Evolutionary conservation across 1,140 invertebrate genomes (phyloP).

Genomic region (Achatina immaculata): DNA sequence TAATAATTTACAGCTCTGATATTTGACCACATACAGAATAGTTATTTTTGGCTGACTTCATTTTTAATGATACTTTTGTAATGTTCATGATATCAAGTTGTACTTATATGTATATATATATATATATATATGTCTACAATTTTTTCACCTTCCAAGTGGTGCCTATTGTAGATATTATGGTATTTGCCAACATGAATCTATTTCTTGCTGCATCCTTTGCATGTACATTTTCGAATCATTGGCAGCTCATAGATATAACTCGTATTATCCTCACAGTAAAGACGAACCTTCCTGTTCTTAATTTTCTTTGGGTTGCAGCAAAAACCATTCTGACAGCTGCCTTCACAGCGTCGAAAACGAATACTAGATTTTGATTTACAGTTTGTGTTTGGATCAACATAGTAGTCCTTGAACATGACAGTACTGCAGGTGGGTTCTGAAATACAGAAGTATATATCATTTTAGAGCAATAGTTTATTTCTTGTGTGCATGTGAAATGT

Average conservation of each 20-base stretch:
- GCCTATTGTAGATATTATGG: too few relatives aligned
- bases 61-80: too few relatives aligned
- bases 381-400: slow-evolving; percentile 62
- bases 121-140: too few relatives aligned
- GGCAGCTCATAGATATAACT: slow-evolving; percentile 95
- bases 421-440: slow-evolving; percentile 62
- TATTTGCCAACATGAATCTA: background rate
- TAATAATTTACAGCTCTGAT: too few relatives aligned
- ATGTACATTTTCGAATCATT: slow-evolving; percentile 89
- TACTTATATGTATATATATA: too few relatives aligned
- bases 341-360: slow-evolving; percentile 63
- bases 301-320: slow-evolving; percentile 92
- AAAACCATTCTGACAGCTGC: slow-evolving; percentile 71
- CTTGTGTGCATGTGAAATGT: too few relatives aligned
- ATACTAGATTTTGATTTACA: slow-evolving; percentile 64
- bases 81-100: too few relatives aligned
- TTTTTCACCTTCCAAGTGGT: too few relatives aligned
- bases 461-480: too few relatives aligned
- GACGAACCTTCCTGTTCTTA: slow-evolving; percentile 91
- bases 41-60: too few relatives aligned
- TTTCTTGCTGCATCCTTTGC: slow-evolving; percentile 52
- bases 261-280: slow-evolving; percentile 92
- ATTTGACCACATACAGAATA: too few relatives aligned
- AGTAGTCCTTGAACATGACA: slow-evolving; percentile 60
- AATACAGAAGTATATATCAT: too few relatives aligned